Percentiles rank a stretch among this genome's conserved stretches.
Conservation (phyloP, 2,797 vertebrate genomes). For the Chaenodraco wilsoni region DNA sequence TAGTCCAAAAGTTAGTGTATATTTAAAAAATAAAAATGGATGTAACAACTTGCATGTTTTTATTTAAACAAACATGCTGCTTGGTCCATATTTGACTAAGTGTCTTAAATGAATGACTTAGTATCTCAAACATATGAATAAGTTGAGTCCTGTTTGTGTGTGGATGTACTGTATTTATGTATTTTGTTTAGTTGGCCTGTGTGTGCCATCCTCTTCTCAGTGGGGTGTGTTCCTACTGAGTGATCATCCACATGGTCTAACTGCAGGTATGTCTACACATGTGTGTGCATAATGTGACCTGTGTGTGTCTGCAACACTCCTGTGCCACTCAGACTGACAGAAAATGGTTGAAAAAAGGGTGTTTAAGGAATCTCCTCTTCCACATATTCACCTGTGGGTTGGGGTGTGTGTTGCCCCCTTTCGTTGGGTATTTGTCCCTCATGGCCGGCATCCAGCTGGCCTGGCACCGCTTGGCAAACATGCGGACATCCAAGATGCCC, state of each 20-base stretch:
- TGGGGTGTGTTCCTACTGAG: conserved; percentile 10
- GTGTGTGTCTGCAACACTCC: background rate
- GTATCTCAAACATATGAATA: background rate
- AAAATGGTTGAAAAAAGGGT: background rate
- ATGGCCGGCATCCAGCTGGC: conserved; percentile 86
- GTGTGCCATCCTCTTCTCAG: conserved; percentile 5
- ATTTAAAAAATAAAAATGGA: too few relatives aligned
- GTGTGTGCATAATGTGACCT: background rate
- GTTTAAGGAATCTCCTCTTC: background rate
- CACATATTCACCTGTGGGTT: conserved; percentile 66
- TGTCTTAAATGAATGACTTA: too few relatives aligned
- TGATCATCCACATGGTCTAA: conserved; percentile 36
- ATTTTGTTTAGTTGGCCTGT: conserved; percentile 16
- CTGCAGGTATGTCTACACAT: conserved; percentile 26
- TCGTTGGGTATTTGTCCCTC: conserved; percentile 85
- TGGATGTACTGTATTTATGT: background rate
- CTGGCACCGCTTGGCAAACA: conserved; percentile 86
- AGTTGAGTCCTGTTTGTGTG: background rate
- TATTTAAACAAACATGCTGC: too few relatives aligned
- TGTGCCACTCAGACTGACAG: background rate
- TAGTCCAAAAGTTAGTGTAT: too few relatives aligned
- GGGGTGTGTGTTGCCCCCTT: conserved; percentile 60
- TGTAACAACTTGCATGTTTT: too few relatives aligned
- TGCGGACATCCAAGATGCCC: conserved; percentile 84
- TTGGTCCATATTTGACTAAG: too few relatives aligned